Conservation (phyloP, 2,797 vertebrate species). For the Macroramphosus scolopax region DNA sequence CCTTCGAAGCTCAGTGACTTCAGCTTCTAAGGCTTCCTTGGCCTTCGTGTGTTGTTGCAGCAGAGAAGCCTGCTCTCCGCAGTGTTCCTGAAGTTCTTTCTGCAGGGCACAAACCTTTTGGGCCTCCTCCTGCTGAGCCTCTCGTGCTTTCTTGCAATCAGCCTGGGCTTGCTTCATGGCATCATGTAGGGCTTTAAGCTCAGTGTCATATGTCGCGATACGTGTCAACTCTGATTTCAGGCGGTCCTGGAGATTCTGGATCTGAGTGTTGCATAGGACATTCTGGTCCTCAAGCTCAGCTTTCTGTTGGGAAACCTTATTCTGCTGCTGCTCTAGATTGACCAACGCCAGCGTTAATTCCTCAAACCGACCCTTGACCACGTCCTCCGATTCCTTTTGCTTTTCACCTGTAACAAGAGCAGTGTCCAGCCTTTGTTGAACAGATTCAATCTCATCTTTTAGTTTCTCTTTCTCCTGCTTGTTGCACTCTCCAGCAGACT, state of each 20-base stretch:
- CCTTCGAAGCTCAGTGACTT: conserved; percentile 56
- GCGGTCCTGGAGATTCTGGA: conserved; percentile 73
- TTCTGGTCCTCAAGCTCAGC: conserved; percentile 75
- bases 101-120: conserved; percentile 72
- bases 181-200: conserved; percentile 74
- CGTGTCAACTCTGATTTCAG: conserved; percentile 77
- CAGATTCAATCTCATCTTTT: conserved; percentile 64
- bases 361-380: conserved; percentile 66
- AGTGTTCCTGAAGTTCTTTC: conserved; percentile 73
- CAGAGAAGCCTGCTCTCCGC: conserved; percentile 60
- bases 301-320: conserved; percentile 63
- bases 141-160: conserved; percentile 74
- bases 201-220: conserved; percentile 74
- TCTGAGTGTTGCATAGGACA: conserved; percentile 61
- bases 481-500: conserved; percentile 65
- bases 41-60: conserved; percentile 68
- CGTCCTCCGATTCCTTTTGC: conserved; percentile 71
- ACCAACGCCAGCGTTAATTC: conserved; percentile 74
- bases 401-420: conserved; percentile 71
- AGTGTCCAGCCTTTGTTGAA: conserved; percentile 78
- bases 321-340: conserved; percentile 73
- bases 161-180: conserved; percentile 74
- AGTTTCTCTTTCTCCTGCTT: conserved; percentile 79
- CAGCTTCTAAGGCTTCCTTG: conserved; percentile 78
- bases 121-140: conserved; percentile 65